phyloP scores from a whole-genome alignment of 2,888 invertebrate genomes.

The Dysmachus trigonus region DNA sequence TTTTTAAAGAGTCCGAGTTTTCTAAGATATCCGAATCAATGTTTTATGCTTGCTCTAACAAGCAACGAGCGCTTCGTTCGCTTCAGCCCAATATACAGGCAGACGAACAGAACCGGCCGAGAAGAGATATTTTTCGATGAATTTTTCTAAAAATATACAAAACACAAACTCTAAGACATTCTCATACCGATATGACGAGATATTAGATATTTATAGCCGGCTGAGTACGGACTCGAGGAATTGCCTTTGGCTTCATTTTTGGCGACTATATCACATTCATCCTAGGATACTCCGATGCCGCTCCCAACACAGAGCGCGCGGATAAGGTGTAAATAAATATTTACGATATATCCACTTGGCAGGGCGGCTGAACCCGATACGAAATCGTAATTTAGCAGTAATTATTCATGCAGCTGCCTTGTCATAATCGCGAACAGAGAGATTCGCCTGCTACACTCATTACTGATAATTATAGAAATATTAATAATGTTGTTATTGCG shows the following conservation, averaged over 20 bases:
- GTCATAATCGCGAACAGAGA: not conserved
- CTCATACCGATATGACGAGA: slow-evolving; percentile 46
- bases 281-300: slow-evolving; percentile 44
- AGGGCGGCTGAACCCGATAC: slow-evolving; percentile 4
- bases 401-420: slow-evolving; percentile 16
- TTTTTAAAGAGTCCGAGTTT: not conserved
- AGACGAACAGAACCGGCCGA: not conserved
- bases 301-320: not conserved
- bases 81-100: not conserved
- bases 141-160: slow-evolving; percentile 48
- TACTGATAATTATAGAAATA: slow-evolving; percentile 11
- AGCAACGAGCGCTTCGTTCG: not conserved
- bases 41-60: slow-evolving; percentile 6
- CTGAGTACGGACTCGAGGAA: slow-evolving; percentile 47
- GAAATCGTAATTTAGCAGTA: not conserved
- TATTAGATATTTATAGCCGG: slow-evolving; percentile 47
- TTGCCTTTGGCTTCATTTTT: slow-evolving; percentile 44
- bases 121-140: slow-evolving; percentile 46
- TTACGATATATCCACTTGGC: slow-evolving; percentile 34
- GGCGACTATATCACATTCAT: slow-evolving; percentile 43
- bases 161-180: slow-evolving; percentile 45
- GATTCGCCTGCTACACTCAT: not conserved
- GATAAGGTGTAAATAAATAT: slow-evolving; percentile 25
- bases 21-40: not conserved
- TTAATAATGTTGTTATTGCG: not conserved